Evolutionary conservation across 1,140 invertebrate species (phyloP).

Genomic region (Oncopeltus fasciatus): DNA sequence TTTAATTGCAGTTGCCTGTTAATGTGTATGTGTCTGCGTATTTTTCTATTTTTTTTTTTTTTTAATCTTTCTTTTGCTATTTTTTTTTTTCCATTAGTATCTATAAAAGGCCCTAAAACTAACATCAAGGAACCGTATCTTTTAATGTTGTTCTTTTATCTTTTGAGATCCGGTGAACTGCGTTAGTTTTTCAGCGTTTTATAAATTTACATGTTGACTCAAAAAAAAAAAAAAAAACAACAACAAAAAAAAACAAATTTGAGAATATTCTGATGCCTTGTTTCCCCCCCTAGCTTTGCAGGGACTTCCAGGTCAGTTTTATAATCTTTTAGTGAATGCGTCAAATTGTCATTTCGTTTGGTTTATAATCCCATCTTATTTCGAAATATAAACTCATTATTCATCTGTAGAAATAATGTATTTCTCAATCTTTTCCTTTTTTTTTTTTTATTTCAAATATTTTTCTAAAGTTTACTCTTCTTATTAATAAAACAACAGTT

Average conservation of each 20-base stretch:
- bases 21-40: no score
- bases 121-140: neutral
- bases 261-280: neutral
- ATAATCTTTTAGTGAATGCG: neutral
- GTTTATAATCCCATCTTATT: neutral
- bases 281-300: conserved; percentile 4
- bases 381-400: neutral
- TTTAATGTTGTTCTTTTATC: neutral
- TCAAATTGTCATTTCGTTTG: neutral
- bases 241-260: neutral
- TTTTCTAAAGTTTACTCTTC: conserved; percentile 7
- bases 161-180: neutral
- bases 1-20: neutral
- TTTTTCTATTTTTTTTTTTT: neutral
- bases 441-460: no score
- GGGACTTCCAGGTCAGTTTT: conserved; percentile 8
- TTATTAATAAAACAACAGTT: no score
- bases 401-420: neutral
- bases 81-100: neutral
- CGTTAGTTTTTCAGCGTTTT: neutral
- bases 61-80: neutral
- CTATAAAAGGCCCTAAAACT: neutral
- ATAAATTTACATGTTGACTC: no score
- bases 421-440: neutral
- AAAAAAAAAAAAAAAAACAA: no score